Evolutionary conservation across 2,888 invertebrate species (phyloP), one percentile per base, ranked within the genome.

Genomic region (Deladenus siricidicola): DNA sequence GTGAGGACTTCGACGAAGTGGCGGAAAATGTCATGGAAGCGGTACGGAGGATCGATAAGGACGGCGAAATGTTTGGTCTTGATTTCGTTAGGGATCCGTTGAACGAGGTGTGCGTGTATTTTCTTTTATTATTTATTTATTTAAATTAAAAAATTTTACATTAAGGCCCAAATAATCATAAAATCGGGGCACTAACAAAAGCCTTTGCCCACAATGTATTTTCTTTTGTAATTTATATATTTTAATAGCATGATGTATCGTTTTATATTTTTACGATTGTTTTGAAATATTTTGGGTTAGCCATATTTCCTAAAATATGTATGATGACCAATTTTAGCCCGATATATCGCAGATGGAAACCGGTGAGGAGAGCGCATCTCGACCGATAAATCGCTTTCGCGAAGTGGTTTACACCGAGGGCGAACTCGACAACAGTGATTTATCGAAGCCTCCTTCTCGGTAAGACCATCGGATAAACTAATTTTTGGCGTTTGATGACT

Each of bases 381-480:
- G 42, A 21, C 50, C 62, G 17, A 26, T 34, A 14, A 67, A 70
- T 44, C 57, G 56, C 44, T 76, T 67, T 54, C 64, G 76, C 14
- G 50, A 56, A 26, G 70, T 74, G 51, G 50, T 69, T 6, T 76
- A 76, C 66, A 56, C 59, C 10, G 70, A 73, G 52, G 76, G 72
- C 17, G 77, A 77, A 50, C 55, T 77, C 10, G 68, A 68, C 47
- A 54, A 62, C 14, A 69, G 69, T 8, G 65, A 71, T 45, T 64
- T 77, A 1, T 48, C 60, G 24, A 63, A 69, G 43, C 75, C 75
- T 0, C 73, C 76, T 3, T 69, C 66, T 23, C 60, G 49, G 63
- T 66, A 47, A 34, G 59, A 28, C 23, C 1, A 6, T n/a, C n/a
- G n/a, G n/a, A n/a, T n/a, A n/a, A n/a, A n/a, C n/a, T n/a, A n/a